A percentile compares a stretch with the other conserved stretches of the same genome.
phyloP scores from a whole-genome alignment of 2,797 vertebrate genomes.

The Myotis myotis region DNA sequence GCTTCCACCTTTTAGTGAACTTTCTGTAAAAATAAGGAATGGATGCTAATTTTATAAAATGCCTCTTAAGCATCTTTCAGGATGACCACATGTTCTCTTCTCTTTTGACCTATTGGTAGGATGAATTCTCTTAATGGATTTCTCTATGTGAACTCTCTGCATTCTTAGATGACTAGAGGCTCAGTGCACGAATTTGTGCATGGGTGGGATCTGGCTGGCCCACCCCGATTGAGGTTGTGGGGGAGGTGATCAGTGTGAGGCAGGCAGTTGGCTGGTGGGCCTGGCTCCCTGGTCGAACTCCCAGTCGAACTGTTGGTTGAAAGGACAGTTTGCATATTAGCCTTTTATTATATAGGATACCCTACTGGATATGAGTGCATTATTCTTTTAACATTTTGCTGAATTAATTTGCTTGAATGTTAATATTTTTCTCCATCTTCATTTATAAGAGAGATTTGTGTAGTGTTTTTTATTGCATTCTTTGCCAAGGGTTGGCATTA shows the following conservation, averaged over 20 bases:
- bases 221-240: too few species aligned
- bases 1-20: background rate
- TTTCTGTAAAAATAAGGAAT: conserved; percentile 15
- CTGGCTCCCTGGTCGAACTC: too few species aligned
- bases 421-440: background rate
- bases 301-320: too few species aligned
- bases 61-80: conserved; percentile 37
- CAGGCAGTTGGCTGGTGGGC: too few species aligned
- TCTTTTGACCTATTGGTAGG: background rate
- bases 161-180: background rate
- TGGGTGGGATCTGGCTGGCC: too few species aligned
- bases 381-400: conserved; percentile 22
- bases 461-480: background rate
- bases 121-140: background rate
- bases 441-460: background rate
- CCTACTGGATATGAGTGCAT: background rate
- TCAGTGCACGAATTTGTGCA: too few species aligned
- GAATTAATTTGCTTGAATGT: conserved; percentile 37
- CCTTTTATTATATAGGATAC: background rate
- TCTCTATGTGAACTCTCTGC: background rate
- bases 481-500: background rate
- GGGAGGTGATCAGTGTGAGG: too few species aligned
- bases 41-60: conserved; percentile 50
- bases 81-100: background rate
- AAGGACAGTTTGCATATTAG: too few species aligned